These are phyloP conservation scores for Diaperis boleti DNA, from an alignment of 2,888 invertebrate species.

Conservation along the genomic window DNA sequence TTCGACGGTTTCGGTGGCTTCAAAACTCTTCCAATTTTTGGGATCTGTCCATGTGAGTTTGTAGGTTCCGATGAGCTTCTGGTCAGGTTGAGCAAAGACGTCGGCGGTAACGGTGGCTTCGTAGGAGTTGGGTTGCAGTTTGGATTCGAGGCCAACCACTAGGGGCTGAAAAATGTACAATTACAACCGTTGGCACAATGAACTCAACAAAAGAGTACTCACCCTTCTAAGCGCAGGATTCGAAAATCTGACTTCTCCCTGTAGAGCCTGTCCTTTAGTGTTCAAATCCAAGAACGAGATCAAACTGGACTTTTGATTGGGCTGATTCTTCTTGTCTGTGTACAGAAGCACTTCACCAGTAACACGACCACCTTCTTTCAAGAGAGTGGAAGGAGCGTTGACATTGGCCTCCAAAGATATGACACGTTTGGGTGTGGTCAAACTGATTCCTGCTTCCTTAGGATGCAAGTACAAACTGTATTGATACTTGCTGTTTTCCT, in stretches of 20 bases:
- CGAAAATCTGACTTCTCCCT: constrained; percentile 73
- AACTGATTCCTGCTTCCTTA: constrained; percentile 72
- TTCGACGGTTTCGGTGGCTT: constrained; percentile 63
- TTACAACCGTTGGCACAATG: no score
- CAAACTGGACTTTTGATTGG: constrained; percentile 76
- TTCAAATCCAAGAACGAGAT: constrained; percentile 70
- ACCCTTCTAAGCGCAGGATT: constrained; percentile 73
- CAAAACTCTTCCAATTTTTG: constrained; percentile 53
- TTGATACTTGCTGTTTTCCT: constrained; percentile 79
- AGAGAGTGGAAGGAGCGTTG: constrained; percentile 39
- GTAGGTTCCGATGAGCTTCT: constrained; percentile 68
- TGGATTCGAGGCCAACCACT: background rate
- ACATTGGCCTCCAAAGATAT: constrained; percentile 72
- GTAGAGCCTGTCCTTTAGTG: constrained; percentile 66
- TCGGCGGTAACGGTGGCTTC: constrained; percentile 26
- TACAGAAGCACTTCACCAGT: constrained; percentile 75
- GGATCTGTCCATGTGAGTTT: constrained; percentile 52
- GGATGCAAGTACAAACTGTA: constrained; percentile 76
- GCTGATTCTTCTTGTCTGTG: constrained; percentile 78
- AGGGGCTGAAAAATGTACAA: background rate
- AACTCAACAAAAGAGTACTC: no score
- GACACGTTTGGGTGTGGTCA: constrained; percentile 78
- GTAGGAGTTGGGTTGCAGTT: background rate
- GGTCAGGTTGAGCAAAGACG: constrained; percentile 71
- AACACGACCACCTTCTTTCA: constrained; percentile 69